Conservation (phyloP, 2,113 vertebrate species). For the Hylia prasina region DNA sequence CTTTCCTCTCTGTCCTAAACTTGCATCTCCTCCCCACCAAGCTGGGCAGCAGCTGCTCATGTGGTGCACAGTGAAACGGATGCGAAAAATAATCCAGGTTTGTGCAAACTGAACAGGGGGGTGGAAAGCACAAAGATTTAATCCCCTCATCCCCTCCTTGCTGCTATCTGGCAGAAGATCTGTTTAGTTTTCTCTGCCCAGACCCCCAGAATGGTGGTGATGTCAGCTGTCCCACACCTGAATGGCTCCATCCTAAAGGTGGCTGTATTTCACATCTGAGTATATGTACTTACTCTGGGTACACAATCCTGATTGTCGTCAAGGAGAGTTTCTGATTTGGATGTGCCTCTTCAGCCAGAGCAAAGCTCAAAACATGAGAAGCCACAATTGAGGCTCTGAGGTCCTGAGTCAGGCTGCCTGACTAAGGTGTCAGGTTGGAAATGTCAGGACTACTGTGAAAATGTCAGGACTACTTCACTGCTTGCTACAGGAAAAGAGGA, state of each 20-base stretch:
- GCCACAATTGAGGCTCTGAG: background rate
- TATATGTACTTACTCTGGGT: background rate
- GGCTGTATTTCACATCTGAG: background rate
- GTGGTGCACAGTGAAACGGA: background rate
- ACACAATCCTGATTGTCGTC: background rate
- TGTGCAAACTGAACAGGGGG: background rate
- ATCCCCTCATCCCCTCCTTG: background rate
- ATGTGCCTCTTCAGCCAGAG: background rate
- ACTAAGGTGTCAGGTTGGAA: background rate
- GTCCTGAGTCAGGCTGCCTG: background rate
- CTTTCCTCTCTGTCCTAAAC: background rate
- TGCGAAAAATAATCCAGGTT: background rate
- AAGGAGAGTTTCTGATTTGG: background rate
- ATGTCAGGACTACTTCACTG: background rate
- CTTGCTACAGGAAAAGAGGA: background rate
- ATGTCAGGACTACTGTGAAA: background rate
- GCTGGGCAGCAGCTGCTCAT: background rate
- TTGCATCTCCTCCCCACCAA: background rate
- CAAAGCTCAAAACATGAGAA: background rate
- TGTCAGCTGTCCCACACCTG: background rate
- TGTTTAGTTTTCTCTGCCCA: background rate
- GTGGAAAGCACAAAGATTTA: background rate
- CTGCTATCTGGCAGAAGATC: background rate
- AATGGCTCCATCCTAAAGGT: background rate
- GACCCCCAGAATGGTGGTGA: fast-evolving